Conservation (phyloP, 2,113 vertebrate genomes). For the Seriola rivoliana region DNA sequence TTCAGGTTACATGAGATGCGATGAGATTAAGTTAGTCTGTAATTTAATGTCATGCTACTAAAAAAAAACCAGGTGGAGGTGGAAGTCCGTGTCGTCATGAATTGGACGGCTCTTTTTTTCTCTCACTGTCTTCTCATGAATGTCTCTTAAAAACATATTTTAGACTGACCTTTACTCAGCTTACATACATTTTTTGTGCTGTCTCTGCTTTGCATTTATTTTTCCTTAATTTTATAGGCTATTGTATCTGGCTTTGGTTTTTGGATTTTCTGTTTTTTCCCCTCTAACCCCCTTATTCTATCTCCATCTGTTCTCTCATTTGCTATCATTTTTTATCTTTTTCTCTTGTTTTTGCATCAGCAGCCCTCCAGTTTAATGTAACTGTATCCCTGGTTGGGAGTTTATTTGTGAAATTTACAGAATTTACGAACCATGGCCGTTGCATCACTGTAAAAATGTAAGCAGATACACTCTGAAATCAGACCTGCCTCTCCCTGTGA, state of each 20-base stretch:
- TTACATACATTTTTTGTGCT: neutral
- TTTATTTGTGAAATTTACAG: constrained; percentile 33
- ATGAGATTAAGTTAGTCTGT: constrained; percentile 63
- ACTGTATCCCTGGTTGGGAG: neutral
- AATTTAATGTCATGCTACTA: constrained; percentile 75
- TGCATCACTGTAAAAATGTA: constrained; percentile 16
- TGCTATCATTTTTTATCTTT: neutral
- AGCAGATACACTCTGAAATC: constrained; percentile 40
- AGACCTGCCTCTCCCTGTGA: constrained; percentile 31
- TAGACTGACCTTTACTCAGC: neutral
- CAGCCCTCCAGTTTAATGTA: neutral
- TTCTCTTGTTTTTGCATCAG: neutral
- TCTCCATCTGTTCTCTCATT: neutral
- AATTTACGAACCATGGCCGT: neutral
- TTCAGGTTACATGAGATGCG: constrained; percentile 65
- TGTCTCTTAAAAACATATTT: neutral
- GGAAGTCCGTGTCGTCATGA: constrained; percentile 7
- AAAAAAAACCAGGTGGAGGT: constrained; percentile 40
- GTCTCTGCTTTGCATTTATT: neutral
- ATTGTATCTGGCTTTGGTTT: neutral
- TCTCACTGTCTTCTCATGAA: neutral
- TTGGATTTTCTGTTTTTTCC: neutral
- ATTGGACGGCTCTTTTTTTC: neutral
- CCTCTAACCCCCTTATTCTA: neutral
- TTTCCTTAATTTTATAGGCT: neutral